Base-by-base conservation (phyloP, 2,888 invertebrate genomes). In the Caenorhabditis afra region DNA sequence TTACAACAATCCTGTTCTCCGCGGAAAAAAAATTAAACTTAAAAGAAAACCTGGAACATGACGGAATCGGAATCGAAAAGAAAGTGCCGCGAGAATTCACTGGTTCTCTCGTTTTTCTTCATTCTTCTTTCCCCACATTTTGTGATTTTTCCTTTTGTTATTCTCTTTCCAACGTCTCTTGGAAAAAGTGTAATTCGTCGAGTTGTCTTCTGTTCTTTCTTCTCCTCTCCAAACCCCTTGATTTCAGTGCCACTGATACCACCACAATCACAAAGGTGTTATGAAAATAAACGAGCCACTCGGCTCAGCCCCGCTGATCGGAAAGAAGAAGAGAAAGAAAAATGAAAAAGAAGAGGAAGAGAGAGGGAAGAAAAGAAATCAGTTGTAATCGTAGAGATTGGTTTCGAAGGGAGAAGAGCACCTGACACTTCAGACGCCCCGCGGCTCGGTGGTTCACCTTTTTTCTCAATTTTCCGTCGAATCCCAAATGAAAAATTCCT, bases 201-300 rank as follows among this genome's bases (percentile, higher is more conserved):
- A 55, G 37, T 35, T 14, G 53, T 14, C 55, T 44, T 47, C 44
- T 61, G 4, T 29, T 29, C 29, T 29, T 29, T 29, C 29, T 5
- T 29, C 29, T 29, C 29, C 29, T 29, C 29, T 5, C 29, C 29
- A 7, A 29, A 29, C 4, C 29, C 29, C 61, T 62, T 64, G 55
- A 49, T 16, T 12, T 29, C 49, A n/a, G 10, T 7, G 3, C 4
- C 29, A 3, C 41, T 53, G 61, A 70, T 61, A 61, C 53, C 61
- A 53, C 45, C 50, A 45, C 65, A 58, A 65, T 57, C 55, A 64
- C 62, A 57, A 65, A 66, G 50, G 77, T 77, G 77, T 77, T 77
- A 65, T 77, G 70, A 70, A 77, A 77, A 77, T 77, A 70, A 77
- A 77, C 70, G 77, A 77, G 76, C 70, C 58, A 50, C 39, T 55